Evolutionary conservation across 2,888 invertebrate genomes (phyloP), one percentile per base, ranked within the genome.

Genomic region (Andricus quercusramuli): DNA sequence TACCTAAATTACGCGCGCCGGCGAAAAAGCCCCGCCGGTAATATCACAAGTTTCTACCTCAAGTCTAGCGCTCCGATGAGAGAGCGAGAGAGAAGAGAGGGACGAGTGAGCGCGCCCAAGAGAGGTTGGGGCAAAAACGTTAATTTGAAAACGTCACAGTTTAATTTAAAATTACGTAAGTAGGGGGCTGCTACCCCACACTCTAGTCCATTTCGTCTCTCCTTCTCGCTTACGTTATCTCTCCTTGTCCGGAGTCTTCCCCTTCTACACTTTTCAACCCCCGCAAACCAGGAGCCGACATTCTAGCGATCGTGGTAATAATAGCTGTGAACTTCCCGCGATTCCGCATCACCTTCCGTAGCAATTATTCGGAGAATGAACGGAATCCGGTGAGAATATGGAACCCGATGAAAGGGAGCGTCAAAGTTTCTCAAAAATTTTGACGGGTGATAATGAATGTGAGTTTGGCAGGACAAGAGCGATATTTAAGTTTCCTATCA

Each of bases 81-180:
- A 85, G 84, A 87, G 86, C 86, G 88, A 86, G 84, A 86, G 84
- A 84, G 83, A 84, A 37, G 77, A 80, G 83, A 83, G 83, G 83
- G 83, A 84, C 81, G 81, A 85, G 82, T 81, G 82, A 81, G 79
- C 82, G 78, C 77, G 79, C 80, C 67, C 79, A 79, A 70, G 80
- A 82, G 83, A 77, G 82, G 84, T 85, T 84, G 85, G 86, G 84
- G 90, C 90, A 91, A 92, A 92, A 92, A 92, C 91, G 91, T 92
- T 92, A 92, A 92, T 92, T 92, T 92, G 91, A 92, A 92, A 92
- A 91, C 90, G 92, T 92, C 92, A 91, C 91, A 89, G 91, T 92
- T 92, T 91, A 91, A 92, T 92, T 92, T 92, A 90, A 91, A 92
- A 92, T 92, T 91, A 91, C 92, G 90, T 89, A 90, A 90, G 90